Evolutionary conservation across 2,797 vertebrate species (phyloP).

Genomic region (Sebastes hopkinsi): DNA sequence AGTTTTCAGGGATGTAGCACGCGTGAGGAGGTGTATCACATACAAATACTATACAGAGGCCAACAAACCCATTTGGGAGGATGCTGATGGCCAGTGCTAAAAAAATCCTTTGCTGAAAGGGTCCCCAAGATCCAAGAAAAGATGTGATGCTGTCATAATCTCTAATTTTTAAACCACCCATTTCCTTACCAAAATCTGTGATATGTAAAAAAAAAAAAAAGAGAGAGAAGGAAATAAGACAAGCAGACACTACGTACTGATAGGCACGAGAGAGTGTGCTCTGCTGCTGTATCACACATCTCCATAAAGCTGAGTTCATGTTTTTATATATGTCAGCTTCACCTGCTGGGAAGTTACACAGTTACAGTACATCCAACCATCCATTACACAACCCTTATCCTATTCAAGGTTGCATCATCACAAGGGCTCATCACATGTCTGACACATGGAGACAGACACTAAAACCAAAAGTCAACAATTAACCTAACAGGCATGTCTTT

Average conservation of each 20-base stretch:
- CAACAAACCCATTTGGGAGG: constrained; percentile 87
- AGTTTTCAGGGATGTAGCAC: constrained; percentile 81
- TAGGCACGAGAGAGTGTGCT: background rate
- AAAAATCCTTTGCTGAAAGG: constrained; percentile 85
- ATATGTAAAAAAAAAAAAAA: background rate
- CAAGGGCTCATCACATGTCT: too few relatives aligned
- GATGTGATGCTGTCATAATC: constrained; percentile 83
- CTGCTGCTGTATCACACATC: background rate
- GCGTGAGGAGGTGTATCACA: constrained; percentile 79
- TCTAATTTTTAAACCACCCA: constrained; percentile 44
- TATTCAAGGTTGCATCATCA: too few relatives aligned
- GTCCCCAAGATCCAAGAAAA: constrained; percentile 87
- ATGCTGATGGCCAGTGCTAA: constrained; percentile 87
- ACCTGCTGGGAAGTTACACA: too few relatives aligned
- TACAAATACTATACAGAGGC: constrained; percentile 82
- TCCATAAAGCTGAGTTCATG: too few relatives aligned
- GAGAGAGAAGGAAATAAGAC: background rate
- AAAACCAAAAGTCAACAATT: too few relatives aligned
- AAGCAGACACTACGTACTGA: background rate
- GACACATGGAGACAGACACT: too few relatives aligned
- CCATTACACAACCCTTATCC: too few relatives aligned
- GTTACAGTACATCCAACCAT: too few relatives aligned
- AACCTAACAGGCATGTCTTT: too few relatives aligned
- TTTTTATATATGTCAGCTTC: too few relatives aligned
- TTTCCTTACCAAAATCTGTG: background rate